phyloP scores from a whole-genome alignment of 2,888 invertebrate genomes.

The Lepeophtheirus nordmannii region DNA sequence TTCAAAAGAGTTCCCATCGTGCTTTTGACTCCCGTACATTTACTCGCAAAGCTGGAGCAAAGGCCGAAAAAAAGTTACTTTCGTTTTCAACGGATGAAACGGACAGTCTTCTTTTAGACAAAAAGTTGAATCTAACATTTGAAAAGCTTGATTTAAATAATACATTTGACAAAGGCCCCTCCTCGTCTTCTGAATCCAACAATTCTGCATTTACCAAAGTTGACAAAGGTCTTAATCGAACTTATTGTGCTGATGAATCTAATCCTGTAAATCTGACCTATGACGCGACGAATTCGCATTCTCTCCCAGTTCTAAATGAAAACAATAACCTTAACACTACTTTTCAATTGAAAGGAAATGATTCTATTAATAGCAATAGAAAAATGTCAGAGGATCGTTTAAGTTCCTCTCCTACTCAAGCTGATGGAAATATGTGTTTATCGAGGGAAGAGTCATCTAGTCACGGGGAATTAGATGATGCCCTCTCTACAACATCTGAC shows the following conservation, averaged over 20 bases:
- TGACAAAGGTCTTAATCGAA: not conserved
- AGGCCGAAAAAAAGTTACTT: not conserved
- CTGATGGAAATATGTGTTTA: not conserved
- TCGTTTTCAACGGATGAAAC: not conserved
- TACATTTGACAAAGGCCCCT: not conserved
- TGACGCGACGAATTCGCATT: not conserved
- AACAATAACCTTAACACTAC: not conserved
- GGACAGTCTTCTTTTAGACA: not conserved
- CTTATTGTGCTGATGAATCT: constrained; percentile 4
- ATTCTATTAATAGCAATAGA: not conserved
- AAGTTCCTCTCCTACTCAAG: not conserved
- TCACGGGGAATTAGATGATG: not conserved
- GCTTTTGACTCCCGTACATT: not conserved
- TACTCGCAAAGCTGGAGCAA: not conserved
- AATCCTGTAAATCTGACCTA: not conserved
- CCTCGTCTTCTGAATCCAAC: not conserved
- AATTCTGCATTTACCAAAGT: not conserved
- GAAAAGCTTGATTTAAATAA: not conserved
- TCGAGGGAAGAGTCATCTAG: not conserved
- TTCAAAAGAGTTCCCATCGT: not conserved
- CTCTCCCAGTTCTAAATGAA: not conserved
- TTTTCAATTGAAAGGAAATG: not conserved
- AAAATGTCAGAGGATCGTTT: constrained; percentile 12
- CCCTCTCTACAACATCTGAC: constrained; percentile 10
- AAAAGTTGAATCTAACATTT: not conserved